Evolutionary conservation across 2,797 vertebrate genomes (phyloP).

Genomic region (Tachyglossus aculeatus): DNA sequence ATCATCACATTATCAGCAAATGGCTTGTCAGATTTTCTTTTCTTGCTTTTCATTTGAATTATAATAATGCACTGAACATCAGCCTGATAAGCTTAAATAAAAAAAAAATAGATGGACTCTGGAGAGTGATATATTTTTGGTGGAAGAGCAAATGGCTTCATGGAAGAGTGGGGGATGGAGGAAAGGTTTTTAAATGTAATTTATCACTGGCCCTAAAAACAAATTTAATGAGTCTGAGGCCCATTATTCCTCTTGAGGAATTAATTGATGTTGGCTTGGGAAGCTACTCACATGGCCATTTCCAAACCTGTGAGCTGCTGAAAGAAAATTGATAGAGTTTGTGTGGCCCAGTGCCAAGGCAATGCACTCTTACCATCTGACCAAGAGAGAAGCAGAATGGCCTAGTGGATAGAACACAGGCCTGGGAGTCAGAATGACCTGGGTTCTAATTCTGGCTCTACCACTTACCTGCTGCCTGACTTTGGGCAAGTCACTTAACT

Average conservation of each 20-base stretch:
- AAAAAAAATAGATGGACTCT: conserved; percentile 19
- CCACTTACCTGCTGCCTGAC: too few species aligned
- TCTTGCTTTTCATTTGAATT: conserved; percentile 51
- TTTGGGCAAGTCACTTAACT: too few species aligned
- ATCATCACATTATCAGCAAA: too few species aligned
- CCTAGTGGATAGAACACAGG: too few species aligned
- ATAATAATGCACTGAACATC: background rate
- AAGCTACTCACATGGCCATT: conserved; percentile 9
- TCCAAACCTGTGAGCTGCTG: conserved; percentile 2
- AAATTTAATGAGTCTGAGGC: conserved; percentile 28
- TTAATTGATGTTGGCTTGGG: conserved; percentile 27
- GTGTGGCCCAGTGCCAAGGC: conserved; percentile 1
- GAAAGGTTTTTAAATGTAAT: conserved; percentile 10
- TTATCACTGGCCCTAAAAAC: conserved; percentile 39
- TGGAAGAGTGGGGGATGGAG: background rate
- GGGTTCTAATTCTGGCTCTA: too few species aligned
- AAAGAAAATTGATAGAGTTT: conserved; percentile 14
- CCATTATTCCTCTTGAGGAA: conserved; percentile 45
- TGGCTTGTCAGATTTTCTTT: conserved; percentile 18
- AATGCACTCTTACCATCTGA: background rate
- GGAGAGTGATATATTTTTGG: background rate
- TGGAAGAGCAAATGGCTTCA: background rate
- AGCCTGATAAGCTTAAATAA: background rate
- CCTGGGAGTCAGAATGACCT: too few species aligned
- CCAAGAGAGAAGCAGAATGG: too few species aligned